These are phyloP conservation scores for Cryptomyrus ogoouensis DNA, from an alignment of 2,113 vertebrate species.

Conservation along the genomic window DNA sequence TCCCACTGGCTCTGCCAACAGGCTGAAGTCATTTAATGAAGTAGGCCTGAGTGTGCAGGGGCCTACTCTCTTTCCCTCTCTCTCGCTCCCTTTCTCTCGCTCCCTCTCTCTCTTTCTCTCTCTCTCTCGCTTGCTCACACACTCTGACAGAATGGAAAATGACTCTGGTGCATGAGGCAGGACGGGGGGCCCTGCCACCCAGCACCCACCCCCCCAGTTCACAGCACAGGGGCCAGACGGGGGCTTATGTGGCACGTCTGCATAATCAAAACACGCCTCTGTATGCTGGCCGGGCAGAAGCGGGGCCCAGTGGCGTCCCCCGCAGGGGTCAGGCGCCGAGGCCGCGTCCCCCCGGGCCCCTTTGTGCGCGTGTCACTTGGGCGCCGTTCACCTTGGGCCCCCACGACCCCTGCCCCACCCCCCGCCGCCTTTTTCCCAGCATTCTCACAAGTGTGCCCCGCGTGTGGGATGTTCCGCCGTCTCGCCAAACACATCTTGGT, in stretches of 20 bases:
- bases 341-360: not conserved
- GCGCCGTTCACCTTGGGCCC: not conserved
- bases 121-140: constrained; percentile 43
- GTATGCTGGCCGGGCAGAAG: not conserved
- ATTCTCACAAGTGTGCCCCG: not conserved
- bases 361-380: not conserved
- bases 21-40: constrained; percentile 74
- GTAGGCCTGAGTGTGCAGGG: constrained; percentile 64
- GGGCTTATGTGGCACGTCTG: not conserved
- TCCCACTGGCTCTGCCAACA: constrained; percentile 65
- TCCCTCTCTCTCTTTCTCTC: not conserved
- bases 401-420: not conserved
- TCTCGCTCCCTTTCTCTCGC: constrained; percentile 44
- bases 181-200: constrained; percentile 51
- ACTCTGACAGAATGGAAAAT: constrained; percentile 78
- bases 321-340: not conserved
- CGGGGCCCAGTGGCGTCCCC: not conserved
- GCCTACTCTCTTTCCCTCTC: constrained; percentile 33
- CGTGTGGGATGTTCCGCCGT: not conserved
- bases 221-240: not conserved
- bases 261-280: not conserved
- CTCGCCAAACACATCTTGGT: not conserved
- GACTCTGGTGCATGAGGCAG: constrained; percentile 55
- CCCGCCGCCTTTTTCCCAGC: not conserved
- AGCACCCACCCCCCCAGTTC: not conserved